phyloP scores from a whole-genome alignment of 2,797 vertebrate genomes.

The Crypturellus tataupa region DNA sequence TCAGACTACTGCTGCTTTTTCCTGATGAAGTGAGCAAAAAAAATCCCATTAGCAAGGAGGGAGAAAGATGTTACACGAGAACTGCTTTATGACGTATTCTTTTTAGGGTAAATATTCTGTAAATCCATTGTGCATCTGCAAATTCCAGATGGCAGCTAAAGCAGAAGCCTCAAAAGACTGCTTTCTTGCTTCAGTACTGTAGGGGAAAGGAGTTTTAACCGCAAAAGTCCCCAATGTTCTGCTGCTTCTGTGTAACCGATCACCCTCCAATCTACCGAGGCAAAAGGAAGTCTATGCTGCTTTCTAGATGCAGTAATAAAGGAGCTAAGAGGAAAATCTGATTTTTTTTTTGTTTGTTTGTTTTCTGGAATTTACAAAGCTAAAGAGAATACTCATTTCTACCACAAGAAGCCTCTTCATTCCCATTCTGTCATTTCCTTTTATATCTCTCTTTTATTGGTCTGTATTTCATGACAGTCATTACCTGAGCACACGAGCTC shows the following conservation, averaged over 20 bases:
- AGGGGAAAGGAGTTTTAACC: not conserved
- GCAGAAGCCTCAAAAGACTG: not conserved
- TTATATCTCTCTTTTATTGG: slow-evolving; percentile 9
- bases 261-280: not conserved
- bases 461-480: slow-evolving; percentile 5
- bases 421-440: slow-evolving; percentile 12
- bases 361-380: not conserved
- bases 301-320: not conserved
- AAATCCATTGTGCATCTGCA: not conserved
- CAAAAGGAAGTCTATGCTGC: not conserved
- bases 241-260: not conserved
- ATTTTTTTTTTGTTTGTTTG: not conserved
- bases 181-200: not conserved
- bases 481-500: not conserved
- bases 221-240: not conserved
- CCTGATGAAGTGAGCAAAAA: slow-evolving; percentile 5
- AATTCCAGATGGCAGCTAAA: slow-evolving; percentile 16
- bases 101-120: not conserved
- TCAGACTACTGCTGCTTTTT: not conserved
- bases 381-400: not conserved
- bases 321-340: not conserved
- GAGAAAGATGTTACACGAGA: not conserved
- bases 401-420: not conserved
- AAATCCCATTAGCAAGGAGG: not conserved
- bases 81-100: not conserved